phyloP scores from a whole-genome alignment of 2,797 vertebrate genomes.

The Bradypodion pumilum region DNA sequence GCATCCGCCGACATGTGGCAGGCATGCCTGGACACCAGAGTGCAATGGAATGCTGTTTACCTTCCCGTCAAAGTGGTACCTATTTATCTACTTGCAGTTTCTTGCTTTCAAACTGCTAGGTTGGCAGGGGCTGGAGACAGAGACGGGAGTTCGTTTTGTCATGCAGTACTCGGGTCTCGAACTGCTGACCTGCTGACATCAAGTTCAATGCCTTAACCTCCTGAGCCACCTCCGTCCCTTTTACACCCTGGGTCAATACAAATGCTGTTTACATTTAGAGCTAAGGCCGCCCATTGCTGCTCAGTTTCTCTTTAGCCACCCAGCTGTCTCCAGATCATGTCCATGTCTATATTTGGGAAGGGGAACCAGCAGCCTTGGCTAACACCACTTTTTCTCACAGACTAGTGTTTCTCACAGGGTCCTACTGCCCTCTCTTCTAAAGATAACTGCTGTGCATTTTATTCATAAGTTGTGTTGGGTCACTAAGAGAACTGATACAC shows the following conservation, averaged over 20 bases:
- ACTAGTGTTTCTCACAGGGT: background rate
- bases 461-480: background rate
- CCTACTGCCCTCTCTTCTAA: background rate
- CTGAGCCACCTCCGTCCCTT: too few species aligned
- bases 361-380: rapidly evolving
- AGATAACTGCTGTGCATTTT: background rate
- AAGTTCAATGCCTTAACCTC: too few species aligned
- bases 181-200: too few species aligned
- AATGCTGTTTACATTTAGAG: rapidly evolving
- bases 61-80: too few species aligned
- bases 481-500: constrained; percentile 40
- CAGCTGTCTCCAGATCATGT: constrained; percentile 13
- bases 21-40: too few species aligned
- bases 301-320: rapidly evolving
- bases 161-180: too few species aligned
- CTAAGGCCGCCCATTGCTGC: rapidly evolving
- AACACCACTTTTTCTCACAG: background rate
- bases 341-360: constrained; percentile 64
- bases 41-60: too few species aligned
- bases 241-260: background rate
- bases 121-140: too few species aligned
- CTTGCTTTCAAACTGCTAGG: too few species aligned
- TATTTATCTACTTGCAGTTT: too few species aligned
- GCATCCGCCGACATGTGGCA: too few species aligned
- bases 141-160: too few species aligned